Evolutionary conservation across 2,888 invertebrate species (phyloP).

Genomic region (Drosophila colorata): DNA sequence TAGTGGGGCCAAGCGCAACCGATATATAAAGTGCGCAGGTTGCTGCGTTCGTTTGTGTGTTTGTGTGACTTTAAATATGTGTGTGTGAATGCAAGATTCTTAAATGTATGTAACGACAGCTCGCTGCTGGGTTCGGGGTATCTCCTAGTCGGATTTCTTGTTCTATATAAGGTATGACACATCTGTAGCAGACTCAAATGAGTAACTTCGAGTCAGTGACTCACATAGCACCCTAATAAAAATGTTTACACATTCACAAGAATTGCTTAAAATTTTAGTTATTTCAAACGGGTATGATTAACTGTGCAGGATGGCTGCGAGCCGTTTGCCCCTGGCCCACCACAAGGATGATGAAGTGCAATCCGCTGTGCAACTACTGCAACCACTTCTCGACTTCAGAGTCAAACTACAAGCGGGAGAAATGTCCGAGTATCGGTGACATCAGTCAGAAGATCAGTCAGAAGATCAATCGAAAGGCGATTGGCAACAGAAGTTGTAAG

Average conservation of each 20-base stretch:
- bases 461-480: background rate
- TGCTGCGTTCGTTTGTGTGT: too few relatives aligned
- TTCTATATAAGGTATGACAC: background rate
- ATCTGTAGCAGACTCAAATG: too few relatives aligned
- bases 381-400: background rate
- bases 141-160: too few relatives aligned
- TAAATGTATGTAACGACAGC: too few relatives aligned
- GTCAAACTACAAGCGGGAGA: too few relatives aligned
- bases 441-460: too few relatives aligned
- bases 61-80: too few relatives aligned
- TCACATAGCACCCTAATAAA: background rate
- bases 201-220: background rate
- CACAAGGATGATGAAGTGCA: background rate
- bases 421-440: background rate
- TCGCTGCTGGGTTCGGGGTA: too few relatives aligned
- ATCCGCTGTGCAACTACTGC: background rate
- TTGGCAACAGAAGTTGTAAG: background rate
- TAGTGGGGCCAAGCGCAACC: too few relatives aligned
- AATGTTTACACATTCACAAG: conserved; percentile 5
- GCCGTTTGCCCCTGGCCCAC: background rate
- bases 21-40: too few relatives aligned
- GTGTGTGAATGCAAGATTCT: too few relatives aligned
- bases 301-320: conserved; percentile 28
- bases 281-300: conserved; percentile 28
- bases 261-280: conserved; percentile 29